Evolutionary conservation across 2,797 vertebrate genomes (phyloP).

Genomic region (Decapterus maruadsi): DNA sequence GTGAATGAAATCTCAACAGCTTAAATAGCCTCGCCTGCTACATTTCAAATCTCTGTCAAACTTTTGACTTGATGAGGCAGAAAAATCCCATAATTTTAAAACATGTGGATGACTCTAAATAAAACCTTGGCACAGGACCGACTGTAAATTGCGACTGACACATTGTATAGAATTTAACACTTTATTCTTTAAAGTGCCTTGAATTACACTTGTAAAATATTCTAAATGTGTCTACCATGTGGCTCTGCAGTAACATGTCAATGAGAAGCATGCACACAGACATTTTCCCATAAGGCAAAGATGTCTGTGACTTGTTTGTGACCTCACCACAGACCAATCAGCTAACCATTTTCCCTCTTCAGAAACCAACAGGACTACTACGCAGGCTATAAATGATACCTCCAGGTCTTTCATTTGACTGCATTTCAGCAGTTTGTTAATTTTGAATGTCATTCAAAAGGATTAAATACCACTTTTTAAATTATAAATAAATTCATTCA

Average conservation of each 20-base stretch:
- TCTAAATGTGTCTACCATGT: constrained; percentile 77
- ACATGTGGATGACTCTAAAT: constrained; percentile 17
- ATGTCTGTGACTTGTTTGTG: constrained; percentile 77
- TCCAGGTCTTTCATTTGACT: constrained; percentile 50
- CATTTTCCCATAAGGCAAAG: constrained; percentile 68
- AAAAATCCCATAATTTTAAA: constrained; percentile 23
- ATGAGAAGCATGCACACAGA: constrained; percentile 15
- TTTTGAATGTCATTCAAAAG: constrained; percentile 31
- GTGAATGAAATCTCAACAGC: constrained; percentile 9
- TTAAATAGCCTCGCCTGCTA: constrained; percentile 7
- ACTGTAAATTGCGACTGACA: constrained; percentile 40
- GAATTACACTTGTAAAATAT: constrained; percentile 74
- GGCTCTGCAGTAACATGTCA: constrained; percentile 61
- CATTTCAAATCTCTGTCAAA: constrained; percentile 30
- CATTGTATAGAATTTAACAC: constrained; percentile 61
- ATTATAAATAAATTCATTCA: constrained; percentile 3
- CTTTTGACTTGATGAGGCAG: constrained; percentile 26
- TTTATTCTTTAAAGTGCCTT: constrained; percentile 66
- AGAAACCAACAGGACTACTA: constrained; percentile 47
- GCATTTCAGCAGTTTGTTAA: constrained; percentile 33
- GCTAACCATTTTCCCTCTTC: constrained; percentile 59
- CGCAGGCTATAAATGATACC: constrained; percentile 45
- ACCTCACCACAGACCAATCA: constrained; percentile 74
- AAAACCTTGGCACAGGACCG: constrained; percentile 36
- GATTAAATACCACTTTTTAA: neutral